A percentile compares a stretch with the other conserved stretches of the same genome.
Evolutionary conservation across 2,888 invertebrate genomes (phyloP).

Genomic region (Erebia epiphron): DNA sequence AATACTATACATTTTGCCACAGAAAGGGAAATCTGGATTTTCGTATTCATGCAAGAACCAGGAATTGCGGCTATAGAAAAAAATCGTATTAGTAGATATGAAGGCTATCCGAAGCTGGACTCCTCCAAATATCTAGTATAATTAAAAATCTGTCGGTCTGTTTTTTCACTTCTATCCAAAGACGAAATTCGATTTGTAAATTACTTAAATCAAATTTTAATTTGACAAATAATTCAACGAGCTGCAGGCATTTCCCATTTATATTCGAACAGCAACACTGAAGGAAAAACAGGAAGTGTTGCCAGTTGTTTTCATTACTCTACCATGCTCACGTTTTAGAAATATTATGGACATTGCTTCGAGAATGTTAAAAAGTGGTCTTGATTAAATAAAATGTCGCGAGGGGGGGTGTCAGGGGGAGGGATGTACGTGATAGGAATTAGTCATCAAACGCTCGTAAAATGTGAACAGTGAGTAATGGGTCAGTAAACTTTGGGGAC

Average conservation of each 20-base stretch:
- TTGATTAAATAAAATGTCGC: constrained; percentile 81
- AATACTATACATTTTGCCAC: too few species aligned
- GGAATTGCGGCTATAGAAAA: too few species aligned
- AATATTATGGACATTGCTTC: constrained; percentile 63
- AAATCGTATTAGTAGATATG: too few species aligned
- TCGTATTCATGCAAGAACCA: too few species aligned
- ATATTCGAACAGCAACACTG: constrained; percentile 43
- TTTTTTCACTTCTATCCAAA: too few species aligned
- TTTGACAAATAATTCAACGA: constrained; percentile 11
- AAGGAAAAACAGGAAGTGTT: constrained; percentile 50
- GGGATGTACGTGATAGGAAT: constrained; percentile 66
- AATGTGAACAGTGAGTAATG: constrained; percentile 53
- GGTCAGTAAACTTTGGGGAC: constrained; percentile 47
- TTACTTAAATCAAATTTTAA: not conserved
- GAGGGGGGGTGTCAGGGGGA: constrained; percentile 50
- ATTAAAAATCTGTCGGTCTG: too few species aligned
- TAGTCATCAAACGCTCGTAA: constrained; percentile 54
- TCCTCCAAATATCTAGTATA: too few species aligned
- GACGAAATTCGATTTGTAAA: too few species aligned
- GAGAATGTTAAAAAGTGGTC: constrained; percentile 78
- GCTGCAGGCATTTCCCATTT: constrained; percentile 34
- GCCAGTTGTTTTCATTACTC: constrained; percentile 51
- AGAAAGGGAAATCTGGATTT: too few species aligned
- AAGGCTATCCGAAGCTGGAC: too few species aligned
- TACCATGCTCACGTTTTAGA: constrained; percentile 51